Evolutionary conservation across 2,113 vertebrate genomes (phyloP).

Genomic region (Diadophis punctatus): DNA sequence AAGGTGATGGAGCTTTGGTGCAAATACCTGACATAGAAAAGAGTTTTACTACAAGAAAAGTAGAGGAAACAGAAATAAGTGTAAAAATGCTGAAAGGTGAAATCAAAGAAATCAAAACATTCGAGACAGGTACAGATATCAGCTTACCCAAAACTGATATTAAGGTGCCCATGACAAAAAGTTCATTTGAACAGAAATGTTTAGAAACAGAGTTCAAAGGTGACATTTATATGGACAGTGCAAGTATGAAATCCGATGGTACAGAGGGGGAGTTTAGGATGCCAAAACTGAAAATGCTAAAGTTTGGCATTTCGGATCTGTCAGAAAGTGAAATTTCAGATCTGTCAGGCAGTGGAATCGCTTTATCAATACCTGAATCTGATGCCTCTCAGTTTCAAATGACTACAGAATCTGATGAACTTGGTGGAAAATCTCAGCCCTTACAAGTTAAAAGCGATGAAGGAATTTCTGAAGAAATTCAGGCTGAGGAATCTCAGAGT

Average conservation of each 20-base stretch:
- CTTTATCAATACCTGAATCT: conserved; percentile 24
- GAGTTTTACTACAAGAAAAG: neutral
- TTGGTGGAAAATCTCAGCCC: neutral
- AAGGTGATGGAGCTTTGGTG: neutral
- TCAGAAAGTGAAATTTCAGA: conserved; percentile 35
- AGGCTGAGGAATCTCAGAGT: conserved; percentile 49
- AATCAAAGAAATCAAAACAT: neutral
- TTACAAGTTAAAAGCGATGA: conserved; percentile 15
- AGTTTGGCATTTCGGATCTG: conserved; percentile 48
- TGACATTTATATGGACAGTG: conserved; percentile 27
- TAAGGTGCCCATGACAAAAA: conserved; percentile 22
- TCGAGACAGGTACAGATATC: neutral
- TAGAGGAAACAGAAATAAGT: conserved; percentile 40
- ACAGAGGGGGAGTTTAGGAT: conserved; percentile 52
- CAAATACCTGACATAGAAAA: conserved; percentile 43
- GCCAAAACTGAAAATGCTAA: conserved; percentile 54
- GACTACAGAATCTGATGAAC: neutral
- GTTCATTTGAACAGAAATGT: neutral
- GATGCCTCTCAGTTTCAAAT: conserved; percentile 23
- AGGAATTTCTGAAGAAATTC: conserved; percentile 30
- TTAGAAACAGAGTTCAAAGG: conserved; percentile 2
- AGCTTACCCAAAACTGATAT: neutral
- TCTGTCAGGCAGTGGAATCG: conserved; percentile 31
- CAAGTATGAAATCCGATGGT: conserved; percentile 39
- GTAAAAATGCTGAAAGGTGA: conserved; percentile 40